Evolutionary conservation across 2,888 invertebrate genomes (phyloP).

Genomic region (Coronaproctus castanopsis): DNA sequence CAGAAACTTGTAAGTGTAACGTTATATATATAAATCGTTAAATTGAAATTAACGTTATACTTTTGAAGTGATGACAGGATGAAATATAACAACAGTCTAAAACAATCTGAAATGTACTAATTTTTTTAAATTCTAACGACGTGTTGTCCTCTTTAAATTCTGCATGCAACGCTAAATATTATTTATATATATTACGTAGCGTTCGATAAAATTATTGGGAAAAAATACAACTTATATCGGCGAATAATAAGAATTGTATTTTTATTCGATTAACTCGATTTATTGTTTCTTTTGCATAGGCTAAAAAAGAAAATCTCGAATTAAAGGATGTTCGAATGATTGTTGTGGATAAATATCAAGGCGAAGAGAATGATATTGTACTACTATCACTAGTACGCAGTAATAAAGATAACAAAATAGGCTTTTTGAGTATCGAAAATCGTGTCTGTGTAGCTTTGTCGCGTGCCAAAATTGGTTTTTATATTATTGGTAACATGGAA

Average conservation of each 20-base stretch:
- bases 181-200: too few species aligned
- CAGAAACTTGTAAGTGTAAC: too few species aligned
- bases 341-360: slow-evolving; percentile 13
- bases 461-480: slow-evolving; percentile 14
- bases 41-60: too few species aligned
- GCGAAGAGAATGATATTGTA: slow-evolving; percentile 14
- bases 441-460: slow-evolving; percentile 15
- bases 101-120: too few species aligned
- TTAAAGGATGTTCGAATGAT: slow-evolving; percentile 7
- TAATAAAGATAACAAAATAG: slow-evolving; percentile 9
- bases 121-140: too few species aligned
- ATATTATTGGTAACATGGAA: slow-evolving; percentile 12
- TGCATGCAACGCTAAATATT: too few species aligned
- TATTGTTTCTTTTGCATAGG: slow-evolving; percentile 1
- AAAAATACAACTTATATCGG: not conserved
- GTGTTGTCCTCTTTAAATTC: too few species aligned
- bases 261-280: too few species aligned
- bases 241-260: not conserved
- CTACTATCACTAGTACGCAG: slow-evolving; percentile 13
- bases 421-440: slow-evolving; percentile 11
- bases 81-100: too few species aligned
- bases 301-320: slow-evolving; percentile 8
- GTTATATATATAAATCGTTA: too few species aligned
- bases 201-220: too few species aligned
- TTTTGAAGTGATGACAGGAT: too few species aligned